Evolutionary conservation across 2,888 invertebrate species (phyloP), one percentile per base, ranked within the genome.

Genomic region (Agrochola macilenta): DNA sequence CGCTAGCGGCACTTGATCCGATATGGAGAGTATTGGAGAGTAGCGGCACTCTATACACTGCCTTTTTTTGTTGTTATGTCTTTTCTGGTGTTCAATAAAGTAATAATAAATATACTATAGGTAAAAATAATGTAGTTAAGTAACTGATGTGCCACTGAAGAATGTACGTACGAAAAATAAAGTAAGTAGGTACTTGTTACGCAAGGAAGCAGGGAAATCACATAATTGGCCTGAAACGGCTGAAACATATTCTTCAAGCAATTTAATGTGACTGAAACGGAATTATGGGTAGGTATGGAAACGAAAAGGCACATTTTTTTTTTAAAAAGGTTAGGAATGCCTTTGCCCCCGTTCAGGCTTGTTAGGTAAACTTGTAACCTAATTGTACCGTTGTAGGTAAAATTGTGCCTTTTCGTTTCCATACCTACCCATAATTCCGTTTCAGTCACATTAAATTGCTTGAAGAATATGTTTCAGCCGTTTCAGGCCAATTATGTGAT

Each of bases 381-480:
- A 30, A 35, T n/a, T 54, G 52, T 46, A 30, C 49, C 30, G n/a
- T n/a, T n/a, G n/a, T n/a, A n/a, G n/a, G n/a, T n/a, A 5, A 8
- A n/a, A 52, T 69, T n/a, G n/a, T 35, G 43, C 9, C 14, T 35
- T 57, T 74, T n/a, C 30, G 17, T 20, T 35, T 58, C 20, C 35
- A n/a, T 58, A n/a, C 54, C 17, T 23, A 26, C 14, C 65, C 8
- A 11, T 54, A 20, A 65, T 74, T 43, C 43, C 26, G 1, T 46
- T 65, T 46, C 65, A 46, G 39, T 65, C 43, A 46, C 65, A 46
- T 46, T 20, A 11, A 46, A 46, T 66, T 66, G 46, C 46, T 66
- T 66, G 26, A 26, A 46, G 46, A 26, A 65, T 23, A 30, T 30
- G 8, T 49, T 49, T 30, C 58, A 43, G 39, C 0, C 54, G 14